Percentiles rank a stretch among this genome's conserved stretches.
Conservation (phyloP, 2,888 invertebrate species). For the Megastigmus dorsalis region DNA sequence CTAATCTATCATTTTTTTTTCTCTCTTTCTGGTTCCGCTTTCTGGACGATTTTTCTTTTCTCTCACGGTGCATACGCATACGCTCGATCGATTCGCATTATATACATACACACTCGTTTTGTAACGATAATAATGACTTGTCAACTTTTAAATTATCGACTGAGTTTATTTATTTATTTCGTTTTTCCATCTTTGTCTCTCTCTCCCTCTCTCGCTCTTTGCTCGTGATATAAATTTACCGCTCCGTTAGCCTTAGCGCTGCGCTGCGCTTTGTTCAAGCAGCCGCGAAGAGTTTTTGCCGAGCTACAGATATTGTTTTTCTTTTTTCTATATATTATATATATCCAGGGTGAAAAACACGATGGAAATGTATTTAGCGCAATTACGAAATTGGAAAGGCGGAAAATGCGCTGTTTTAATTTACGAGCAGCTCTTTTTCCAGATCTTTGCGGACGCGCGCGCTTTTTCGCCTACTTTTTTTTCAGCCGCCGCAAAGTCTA, state of each 20-base stretch:
- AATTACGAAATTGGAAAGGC: constrained; percentile 34
- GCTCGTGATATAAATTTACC: constrained; percentile 11
- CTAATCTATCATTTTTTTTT: not conserved
- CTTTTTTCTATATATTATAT: too few relatives aligned
- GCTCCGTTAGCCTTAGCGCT: too few relatives aligned
- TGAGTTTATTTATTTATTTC: constrained; percentile 1
- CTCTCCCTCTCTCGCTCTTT: too few relatives aligned
- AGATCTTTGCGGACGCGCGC: too few relatives aligned
- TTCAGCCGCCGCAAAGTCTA: too few relatives aligned
- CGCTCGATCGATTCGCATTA: not conserved
- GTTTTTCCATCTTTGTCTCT: too few relatives aligned
- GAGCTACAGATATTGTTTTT: not conserved
- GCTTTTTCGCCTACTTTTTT: not conserved
- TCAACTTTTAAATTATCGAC: constrained; percentile 16
- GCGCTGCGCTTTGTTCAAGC: not conserved
- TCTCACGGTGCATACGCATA: not conserved
- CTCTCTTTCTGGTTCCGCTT: not conserved
- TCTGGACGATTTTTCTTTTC: not conserved
- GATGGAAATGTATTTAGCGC: constrained; percentile 3
- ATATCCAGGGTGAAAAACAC: not conserved
- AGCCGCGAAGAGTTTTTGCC: not conserved
- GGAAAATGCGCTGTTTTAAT: constrained; percentile 22
- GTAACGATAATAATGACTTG: constrained; percentile 27
- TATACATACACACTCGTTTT: not conserved
- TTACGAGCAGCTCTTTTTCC: not conserved